Percentiles rank a stretch among this genome's conserved stretches.
phyloP scores from a whole-genome alignment of 1,140 invertebrate species.

The Diabrotica virgifera region DNA sequence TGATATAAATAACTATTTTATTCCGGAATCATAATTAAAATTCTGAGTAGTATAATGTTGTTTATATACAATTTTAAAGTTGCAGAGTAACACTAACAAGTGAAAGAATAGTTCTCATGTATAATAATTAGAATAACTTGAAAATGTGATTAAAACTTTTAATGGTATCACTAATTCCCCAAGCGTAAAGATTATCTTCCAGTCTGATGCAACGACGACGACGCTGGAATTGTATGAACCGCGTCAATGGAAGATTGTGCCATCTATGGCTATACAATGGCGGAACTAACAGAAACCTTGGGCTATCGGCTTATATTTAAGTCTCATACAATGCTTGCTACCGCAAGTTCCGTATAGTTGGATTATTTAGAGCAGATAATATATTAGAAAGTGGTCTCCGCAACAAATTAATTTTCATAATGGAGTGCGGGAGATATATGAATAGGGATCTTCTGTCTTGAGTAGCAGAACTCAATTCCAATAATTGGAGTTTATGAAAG shows the following conservation, averaged over 20 bases:
- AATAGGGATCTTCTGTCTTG: too few relatives aligned
- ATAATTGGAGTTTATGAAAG: too few relatives aligned
- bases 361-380: constrained; percentile 1
- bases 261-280: not conserved
- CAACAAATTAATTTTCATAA: not conserved
- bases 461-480: too few relatives aligned
- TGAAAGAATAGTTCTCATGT: too few relatives aligned
- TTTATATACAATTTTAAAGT: too few relatives aligned
- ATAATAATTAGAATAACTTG: too few relatives aligned
- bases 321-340: not conserved
- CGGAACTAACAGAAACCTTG: not conserved
- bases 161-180: too few relatives aligned
- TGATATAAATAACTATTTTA: too few relatives aligned
- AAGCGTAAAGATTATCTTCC: not conserved
- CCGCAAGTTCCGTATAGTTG: not conserved
- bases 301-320: not conserved
- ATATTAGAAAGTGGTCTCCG: not conserved
- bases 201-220: not conserved
- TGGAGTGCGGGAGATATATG: not conserved
- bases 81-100: too few relatives aligned
- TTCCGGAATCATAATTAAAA: too few relatives aligned
- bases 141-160: too few relatives aligned
- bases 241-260: not conserved
- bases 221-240: not conserved
- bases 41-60: too few relatives aligned